Conservation (phyloP, 2,113 vertebrate species). For the Platysteira castanea region DNA sequence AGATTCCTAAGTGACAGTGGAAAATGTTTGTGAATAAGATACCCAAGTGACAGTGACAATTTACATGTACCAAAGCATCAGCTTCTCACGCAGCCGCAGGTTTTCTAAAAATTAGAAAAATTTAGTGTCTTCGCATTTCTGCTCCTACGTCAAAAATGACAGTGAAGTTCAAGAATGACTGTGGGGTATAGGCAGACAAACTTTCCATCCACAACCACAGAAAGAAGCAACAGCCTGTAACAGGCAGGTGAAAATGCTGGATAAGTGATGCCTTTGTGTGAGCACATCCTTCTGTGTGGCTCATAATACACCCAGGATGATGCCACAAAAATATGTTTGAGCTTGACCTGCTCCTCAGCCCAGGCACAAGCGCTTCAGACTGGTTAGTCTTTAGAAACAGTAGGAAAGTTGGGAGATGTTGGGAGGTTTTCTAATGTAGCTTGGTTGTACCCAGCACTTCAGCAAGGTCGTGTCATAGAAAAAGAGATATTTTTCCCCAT, state of each 20-base stretch:
- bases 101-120: not conserved
- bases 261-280: not conserved
- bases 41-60: not conserved
- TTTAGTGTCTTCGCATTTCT: not conserved
- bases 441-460: not conserved
- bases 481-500: not conserved
- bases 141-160: not conserved
- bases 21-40: not conserved
- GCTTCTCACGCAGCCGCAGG: not conserved
- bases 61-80: not conserved
- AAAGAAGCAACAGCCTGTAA: not conserved
- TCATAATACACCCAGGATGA: not conserved
- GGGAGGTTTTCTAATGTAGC: not conserved
- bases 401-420: not conserved
- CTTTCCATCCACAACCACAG: not conserved
- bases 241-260: not conserved
- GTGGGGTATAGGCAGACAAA: not conserved
- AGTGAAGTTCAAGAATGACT: not conserved
- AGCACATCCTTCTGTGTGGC: fast-evolving
- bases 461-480: not conserved
- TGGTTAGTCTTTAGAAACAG: not conserved
- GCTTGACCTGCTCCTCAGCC: not conserved
- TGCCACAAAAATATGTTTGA: not conserved
- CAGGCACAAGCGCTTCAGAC: not conserved
- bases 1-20: not conserved